Percentiles rank a stretch among this genome's conserved stretches.
phyloP scores from a whole-genome alignment of 2,797 vertebrate genomes.

The Sphaeramia orbicularis region DNA sequence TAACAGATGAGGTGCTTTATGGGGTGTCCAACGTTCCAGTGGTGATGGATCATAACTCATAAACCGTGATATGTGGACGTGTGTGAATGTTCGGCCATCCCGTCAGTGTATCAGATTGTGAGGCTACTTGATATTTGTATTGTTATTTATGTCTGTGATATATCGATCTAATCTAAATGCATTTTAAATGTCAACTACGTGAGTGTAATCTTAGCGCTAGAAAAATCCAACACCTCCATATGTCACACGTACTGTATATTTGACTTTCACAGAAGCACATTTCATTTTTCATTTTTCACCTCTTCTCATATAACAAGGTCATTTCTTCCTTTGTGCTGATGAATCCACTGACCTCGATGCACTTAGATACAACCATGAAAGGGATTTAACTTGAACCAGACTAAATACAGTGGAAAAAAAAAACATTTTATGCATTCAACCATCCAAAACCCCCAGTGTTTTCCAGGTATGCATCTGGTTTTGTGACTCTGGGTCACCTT shows the following conservation, averaged over 20 bases:
- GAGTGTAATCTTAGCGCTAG: slow-evolving; percentile 11
- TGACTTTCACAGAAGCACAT: slow-evolving; percentile 3
- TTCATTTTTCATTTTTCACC: slow-evolving; percentile 15
- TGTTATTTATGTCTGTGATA: slow-evolving; percentile 39
- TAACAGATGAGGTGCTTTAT: slow-evolving; percentile 60
- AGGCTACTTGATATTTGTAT: slow-evolving; percentile 47
- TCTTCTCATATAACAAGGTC: slow-evolving; percentile 4
- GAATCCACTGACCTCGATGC: slow-evolving; percentile 4
- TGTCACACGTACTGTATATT: slow-evolving; percentile 1
- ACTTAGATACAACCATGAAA: slow-evolving; percentile 11
- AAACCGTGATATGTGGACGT: slow-evolving; percentile 9
- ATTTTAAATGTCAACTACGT: slow-evolving; percentile 57
- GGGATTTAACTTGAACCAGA: slow-evolving; percentile 49
- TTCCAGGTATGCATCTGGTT: slow-evolving; percentile 46
- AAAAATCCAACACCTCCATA: slow-evolving; percentile 13
- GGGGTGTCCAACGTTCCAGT: slow-evolving; percentile 39
- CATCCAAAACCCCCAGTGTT: slow-evolving; percentile 1
- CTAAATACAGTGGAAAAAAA: slow-evolving; percentile 5
- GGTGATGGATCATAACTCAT: slow-evolving; percentile 51
- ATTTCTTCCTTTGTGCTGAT: slow-evolving; percentile 22
- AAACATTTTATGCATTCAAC: slow-evolving; percentile 1
- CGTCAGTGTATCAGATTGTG: slow-evolving; percentile 13
- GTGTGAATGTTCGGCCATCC: slow-evolving; percentile 25
- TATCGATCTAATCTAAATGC: slow-evolving; percentile 43
- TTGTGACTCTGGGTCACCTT: slow-evolving; percentile 34